Base-by-base conservation (phyloP, 2,113 vertebrate genomes). In the Festucalex cinctus region DNA sequence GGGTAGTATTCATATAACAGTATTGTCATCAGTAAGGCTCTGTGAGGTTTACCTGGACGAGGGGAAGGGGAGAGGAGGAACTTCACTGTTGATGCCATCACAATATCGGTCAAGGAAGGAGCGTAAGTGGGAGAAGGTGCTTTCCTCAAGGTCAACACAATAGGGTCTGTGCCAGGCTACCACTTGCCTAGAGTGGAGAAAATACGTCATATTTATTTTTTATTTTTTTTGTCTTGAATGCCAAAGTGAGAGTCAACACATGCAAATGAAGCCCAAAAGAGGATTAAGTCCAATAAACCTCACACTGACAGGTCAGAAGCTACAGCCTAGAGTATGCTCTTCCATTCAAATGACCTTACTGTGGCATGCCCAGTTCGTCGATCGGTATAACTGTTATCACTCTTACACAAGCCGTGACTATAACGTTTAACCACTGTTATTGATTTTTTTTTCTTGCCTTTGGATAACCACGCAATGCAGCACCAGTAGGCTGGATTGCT, bases 151-250 rank as follows among this genome's bases (percentile, higher is more conserved):
- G 85, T 99, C 97, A 0, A 99, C 97, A 9, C 97, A 99, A 78
- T 97, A 98, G 1, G 97, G 97, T 66, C 97, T 86, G 78, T 99
- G 97, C 97, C 97, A 99, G 1, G 97, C 97, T 65, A 99, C 97
- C 81, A 99, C 95, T 85, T 99, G 97, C 74, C 95, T 97, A 68
- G 0, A 56, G 54, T 70, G 60, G 9, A n/a, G 22, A n/a, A 9
- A 39, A 24, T 9, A 8, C n/a, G n/a, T n/a, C n/a, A n/a, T n/a
- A n/a, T n/a, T n/a, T n/a, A n/a, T n/a, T n/a, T n/a, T n/a, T n/a
- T 36, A 62, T 58, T 26, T 57, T 71, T 41, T 17, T 51, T 32
- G n/a, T 63, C 1, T 3, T 20, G n/a, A 36, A 9, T 3, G 24
- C 20, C 62, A 13, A 13, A 26, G 6, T 5, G 35, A 16, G 28